Evolutionary conservation across 2,888 invertebrate species (phyloP).

Genomic region (Diabrotica balteata): DNA sequence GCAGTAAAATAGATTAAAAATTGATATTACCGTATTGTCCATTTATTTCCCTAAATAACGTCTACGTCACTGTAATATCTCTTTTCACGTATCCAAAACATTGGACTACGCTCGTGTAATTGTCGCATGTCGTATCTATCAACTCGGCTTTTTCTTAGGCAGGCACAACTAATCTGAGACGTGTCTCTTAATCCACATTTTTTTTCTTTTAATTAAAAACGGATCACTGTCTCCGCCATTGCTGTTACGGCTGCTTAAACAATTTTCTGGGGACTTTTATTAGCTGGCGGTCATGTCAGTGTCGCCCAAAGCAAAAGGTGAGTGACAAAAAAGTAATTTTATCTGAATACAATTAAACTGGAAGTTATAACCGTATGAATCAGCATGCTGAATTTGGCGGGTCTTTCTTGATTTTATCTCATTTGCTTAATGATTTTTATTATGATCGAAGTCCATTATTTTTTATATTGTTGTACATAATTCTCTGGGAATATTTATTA

Average conservation of each 20-base stretch:
- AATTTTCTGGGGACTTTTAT: conserved; percentile 42
- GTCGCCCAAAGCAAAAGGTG: background rate
- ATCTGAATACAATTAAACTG: background rate
- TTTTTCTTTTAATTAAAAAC: conserved; percentile 46
- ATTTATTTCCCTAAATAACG: too few relatives aligned
- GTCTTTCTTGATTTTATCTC: too few relatives aligned
- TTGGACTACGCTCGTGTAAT: conserved; percentile 28
- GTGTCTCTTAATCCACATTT: conserved; percentile 35
- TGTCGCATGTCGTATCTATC: conserved; percentile 35
- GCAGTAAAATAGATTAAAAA: too few relatives aligned
- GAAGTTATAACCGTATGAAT: background rate
- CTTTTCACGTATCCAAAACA: too few relatives aligned
- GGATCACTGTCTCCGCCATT: conserved; percentile 45
- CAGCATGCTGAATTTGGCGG: too few relatives aligned
- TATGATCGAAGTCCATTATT: too few relatives aligned
- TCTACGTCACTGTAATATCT: too few relatives aligned
- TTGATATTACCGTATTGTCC: too few relatives aligned
- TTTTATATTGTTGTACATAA: too few relatives aligned
- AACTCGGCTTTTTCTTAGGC: conserved; percentile 26
- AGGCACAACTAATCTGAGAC: conserved; percentile 37
- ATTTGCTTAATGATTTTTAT: too few relatives aligned
- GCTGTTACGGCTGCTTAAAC: conserved; percentile 45
- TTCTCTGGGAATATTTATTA: too few relatives aligned
- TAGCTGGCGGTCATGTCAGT: conserved; percentile 18
- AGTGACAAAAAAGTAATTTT: background rate